Percentiles rank a stretch among this genome's conserved stretches.
Evolutionary conservation across 2,888 invertebrate genomes (phyloP).

Genomic region (Tromatobia lineatoria): DNA sequence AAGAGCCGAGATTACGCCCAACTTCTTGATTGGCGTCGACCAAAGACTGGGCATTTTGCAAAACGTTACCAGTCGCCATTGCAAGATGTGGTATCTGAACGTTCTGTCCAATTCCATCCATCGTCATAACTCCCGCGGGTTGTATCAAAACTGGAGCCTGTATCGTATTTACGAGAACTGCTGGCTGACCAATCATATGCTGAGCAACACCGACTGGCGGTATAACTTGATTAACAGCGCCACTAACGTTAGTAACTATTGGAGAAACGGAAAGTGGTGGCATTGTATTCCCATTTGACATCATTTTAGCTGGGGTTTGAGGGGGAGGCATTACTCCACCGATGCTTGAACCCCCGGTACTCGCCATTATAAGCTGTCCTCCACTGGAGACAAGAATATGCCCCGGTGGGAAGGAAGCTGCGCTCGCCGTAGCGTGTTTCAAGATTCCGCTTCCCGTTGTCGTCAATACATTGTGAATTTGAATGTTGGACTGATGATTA

Average conservation of each 20-base stretch:
- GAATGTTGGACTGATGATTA: slow-evolving; percentile 79
- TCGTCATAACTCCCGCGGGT: slow-evolving; percentile 91
- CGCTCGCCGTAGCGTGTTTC: slow-evolving; percentile 80
- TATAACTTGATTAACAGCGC: slow-evolving; percentile 89
- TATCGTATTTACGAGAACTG: slow-evolving; percentile 93
- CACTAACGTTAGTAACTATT: slow-evolving; percentile 89
- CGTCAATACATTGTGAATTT: slow-evolving; percentile 82
- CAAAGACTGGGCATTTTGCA: slow-evolving; percentile 87
- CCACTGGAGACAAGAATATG: slow-evolving; percentile 92
- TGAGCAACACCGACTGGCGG: slow-evolving; percentile 89
- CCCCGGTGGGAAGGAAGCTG: slow-evolving; percentile 86
- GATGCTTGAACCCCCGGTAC: slow-evolving; percentile 85
- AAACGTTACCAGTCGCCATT: slow-evolving; percentile 89
- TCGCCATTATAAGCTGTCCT: slow-evolving; percentile 91
- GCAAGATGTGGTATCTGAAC: slow-evolving; percentile 89
- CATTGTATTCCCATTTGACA: slow-evolving; percentile 85
- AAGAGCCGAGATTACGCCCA: slow-evolving; percentile 74
- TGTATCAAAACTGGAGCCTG: slow-evolving; percentile 93
- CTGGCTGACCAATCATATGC: slow-evolving; percentile 91
- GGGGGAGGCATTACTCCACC: slow-evolving; percentile 89
- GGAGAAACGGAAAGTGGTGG: slow-evolving; percentile 89
- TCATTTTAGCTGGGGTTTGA: slow-evolving; percentile 85
- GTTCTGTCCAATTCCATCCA: slow-evolving; percentile 91
- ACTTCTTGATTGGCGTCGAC: slow-evolving; percentile 85
- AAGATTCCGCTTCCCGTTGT: slow-evolving; percentile 82